Evolutionary conservation across 1,140 invertebrate genomes (phyloP).

Genomic region (Drosophila obscura): DNA sequence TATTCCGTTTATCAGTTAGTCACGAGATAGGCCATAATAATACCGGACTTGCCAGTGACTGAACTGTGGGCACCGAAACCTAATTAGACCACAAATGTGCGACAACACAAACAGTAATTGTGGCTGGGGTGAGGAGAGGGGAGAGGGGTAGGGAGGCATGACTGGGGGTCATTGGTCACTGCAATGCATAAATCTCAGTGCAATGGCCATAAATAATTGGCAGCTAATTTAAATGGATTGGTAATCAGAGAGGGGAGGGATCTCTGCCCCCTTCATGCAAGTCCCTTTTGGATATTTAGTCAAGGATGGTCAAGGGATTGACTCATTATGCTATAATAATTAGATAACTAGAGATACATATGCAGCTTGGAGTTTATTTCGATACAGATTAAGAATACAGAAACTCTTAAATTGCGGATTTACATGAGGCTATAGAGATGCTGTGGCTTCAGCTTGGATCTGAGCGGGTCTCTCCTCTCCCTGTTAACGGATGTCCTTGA

Average conservation of each 20-base stretch:
- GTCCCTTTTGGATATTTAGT: too few relatives aligned
- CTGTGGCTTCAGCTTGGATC: too few relatives aligned
- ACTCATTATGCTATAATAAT: too few relatives aligned
- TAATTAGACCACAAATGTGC: conserved; percentile 57
- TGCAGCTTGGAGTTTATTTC: too few relatives aligned
- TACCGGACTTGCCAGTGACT: conserved; percentile 29
- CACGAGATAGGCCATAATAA: conserved; percentile 11
- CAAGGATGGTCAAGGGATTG: too few relatives aligned
- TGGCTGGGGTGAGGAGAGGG: not conserved
- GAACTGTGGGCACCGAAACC: conserved; percentile 21
- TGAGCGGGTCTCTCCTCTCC: not conserved
- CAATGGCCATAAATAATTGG: conserved; percentile 32
- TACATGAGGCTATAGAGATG: too few relatives aligned
- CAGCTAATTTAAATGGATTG: conserved; percentile 39
- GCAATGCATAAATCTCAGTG: not conserved
- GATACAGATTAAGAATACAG: too few relatives aligned
- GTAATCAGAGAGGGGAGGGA: not conserved
- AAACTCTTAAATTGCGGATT: too few relatives aligned
- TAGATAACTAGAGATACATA: too few relatives aligned
- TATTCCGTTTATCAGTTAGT: conserved; percentile 24
- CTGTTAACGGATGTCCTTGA: conserved; percentile 39
- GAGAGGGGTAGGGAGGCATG: too few relatives aligned
- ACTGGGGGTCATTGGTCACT: too few relatives aligned
- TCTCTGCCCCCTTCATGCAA: not conserved
- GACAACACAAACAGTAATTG: conserved; percentile 11